Evolutionary conservation across 2,888 invertebrate genomes (phyloP).

Genomic region (Callinectes sapidus): DNA sequence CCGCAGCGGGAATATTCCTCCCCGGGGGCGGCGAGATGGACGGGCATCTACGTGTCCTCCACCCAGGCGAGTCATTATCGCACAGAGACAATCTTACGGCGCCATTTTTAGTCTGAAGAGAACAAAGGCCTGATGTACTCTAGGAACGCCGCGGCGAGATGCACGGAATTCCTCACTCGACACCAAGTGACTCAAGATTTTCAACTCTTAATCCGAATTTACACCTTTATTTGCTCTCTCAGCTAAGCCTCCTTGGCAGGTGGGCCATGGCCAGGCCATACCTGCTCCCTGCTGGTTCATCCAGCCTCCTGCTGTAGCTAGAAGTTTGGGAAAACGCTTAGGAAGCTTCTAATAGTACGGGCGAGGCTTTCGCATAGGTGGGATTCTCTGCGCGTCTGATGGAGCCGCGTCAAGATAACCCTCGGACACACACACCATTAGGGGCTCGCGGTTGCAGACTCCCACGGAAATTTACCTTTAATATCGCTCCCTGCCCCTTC

Average conservation of each 20-base stretch:
- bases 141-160: slow-evolving; percentile 60
- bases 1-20: background rate
- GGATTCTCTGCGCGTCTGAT: slow-evolving; percentile 61
- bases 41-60: slow-evolving; percentile 37
- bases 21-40: slow-evolving; percentile 15
- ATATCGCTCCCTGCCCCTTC: slow-evolving; percentile 34
- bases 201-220: slow-evolving; percentile 49
- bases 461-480: slow-evolving; percentile 51
- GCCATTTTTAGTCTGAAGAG: slow-evolving; percentile 64
- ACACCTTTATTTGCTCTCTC: background rate
- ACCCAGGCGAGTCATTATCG: slow-evolving; percentile 54
- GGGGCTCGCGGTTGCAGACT: slow-evolving; percentile 42
- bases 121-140: slow-evolving; percentile 64
- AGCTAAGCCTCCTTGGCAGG: background rate
- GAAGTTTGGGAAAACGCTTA: background rate
- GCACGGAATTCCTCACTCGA: slow-evolving; percentile 64
- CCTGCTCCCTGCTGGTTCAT: background rate
- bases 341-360: slow-evolving; percentile 53
- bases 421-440: slow-evolving; percentile 66
- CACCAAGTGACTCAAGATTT: slow-evolving; percentile 61
- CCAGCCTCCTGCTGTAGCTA: background rate
- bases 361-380: slow-evolving; percentile 48
- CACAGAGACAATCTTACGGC: slow-evolving; percentile 57
- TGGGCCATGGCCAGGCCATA: background rate
- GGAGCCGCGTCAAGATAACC: slow-evolving; percentile 58